A percentile compares a stretch with the other conserved stretches of the same genome.
These are phyloP conservation scores for Poecilus cupreus DNA, from an alignment of 2,888 invertebrate species.

Conservation along the genomic window DNA sequence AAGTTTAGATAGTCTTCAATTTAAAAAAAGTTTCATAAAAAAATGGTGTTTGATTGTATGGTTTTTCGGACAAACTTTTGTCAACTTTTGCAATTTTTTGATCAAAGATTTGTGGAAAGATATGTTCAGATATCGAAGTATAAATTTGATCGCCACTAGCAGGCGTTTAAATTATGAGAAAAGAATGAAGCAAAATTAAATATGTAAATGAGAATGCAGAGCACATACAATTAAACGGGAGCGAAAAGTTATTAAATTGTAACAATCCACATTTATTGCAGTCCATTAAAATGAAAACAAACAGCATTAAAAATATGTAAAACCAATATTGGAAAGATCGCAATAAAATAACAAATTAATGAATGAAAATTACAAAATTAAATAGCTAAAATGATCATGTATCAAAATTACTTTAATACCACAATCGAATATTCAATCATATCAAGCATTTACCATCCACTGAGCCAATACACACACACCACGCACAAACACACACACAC, in stretches of 20 bases:
- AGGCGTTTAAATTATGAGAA: background rate
- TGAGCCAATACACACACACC: background rate
- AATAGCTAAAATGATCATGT: constrained; percentile 36
- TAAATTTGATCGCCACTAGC: too few relatives aligned
- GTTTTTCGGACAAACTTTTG: too few relatives aligned
- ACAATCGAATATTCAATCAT: constrained; percentile 36
- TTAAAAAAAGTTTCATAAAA: too few relatives aligned
- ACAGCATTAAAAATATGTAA: constrained; percentile 41
- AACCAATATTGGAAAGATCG: constrained; percentile 40
- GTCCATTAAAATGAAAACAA: constrained; percentile 38
- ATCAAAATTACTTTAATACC: constrained; percentile 43
- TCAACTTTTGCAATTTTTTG: too few relatives aligned
- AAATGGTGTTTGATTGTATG: too few relatives aligned
- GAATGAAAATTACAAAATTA: constrained; percentile 45
- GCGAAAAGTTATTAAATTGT: constrained; percentile 7
- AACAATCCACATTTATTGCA: constrained; percentile 34
- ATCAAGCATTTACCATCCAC: background rate
- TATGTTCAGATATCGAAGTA: too few relatives aligned
- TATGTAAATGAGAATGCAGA: background rate
- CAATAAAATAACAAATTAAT: constrained; percentile 40
- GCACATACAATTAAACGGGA: background rate
- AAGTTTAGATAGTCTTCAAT: too few relatives aligned
- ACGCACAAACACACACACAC: background rate
- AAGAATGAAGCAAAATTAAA: background rate
- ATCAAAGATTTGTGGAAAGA: too few relatives aligned